phyloP scores from a whole-genome alignment of 2,888 invertebrate species.

The Pseudococcus longispinus region DNA sequence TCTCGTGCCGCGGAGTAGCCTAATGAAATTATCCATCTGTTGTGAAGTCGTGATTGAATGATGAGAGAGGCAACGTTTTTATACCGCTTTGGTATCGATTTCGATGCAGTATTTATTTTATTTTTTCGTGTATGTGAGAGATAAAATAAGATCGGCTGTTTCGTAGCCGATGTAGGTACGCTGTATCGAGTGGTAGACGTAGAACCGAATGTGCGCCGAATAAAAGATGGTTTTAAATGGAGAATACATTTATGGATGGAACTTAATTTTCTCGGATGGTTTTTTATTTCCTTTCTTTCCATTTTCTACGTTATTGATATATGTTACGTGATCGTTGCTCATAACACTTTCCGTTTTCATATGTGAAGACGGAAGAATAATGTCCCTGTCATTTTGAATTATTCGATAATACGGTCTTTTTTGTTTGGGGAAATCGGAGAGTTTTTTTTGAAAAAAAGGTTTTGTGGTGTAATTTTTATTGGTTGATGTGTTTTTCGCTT shows the following conservation, averaged over 20 bases:
- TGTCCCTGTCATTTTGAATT: not conserved
- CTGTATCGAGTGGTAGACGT: not conserved
- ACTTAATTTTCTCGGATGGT: not conserved
- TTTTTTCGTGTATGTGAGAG: not conserved
- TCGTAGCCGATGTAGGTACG: not conserved
- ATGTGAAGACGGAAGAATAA: not conserved
- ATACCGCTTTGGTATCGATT: not conserved
- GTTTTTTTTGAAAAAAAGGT: not conserved
- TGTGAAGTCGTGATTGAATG: not conserved
- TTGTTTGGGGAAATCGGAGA: not conserved
- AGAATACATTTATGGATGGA: not conserved
- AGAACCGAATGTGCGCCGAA: not conserved
- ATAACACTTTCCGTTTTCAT: not conserved
- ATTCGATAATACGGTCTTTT: not conserved
- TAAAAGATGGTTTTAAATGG: not conserved
- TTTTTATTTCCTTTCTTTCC: not conserved
- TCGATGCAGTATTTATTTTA: not conserved
- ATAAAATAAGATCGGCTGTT: not conserved
- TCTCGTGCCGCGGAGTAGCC: not conserved
- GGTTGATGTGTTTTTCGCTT: not conserved
- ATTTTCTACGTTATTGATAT: not conserved
- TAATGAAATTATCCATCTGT: not conserved
- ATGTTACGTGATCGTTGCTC: not conserved
- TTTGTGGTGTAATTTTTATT: not conserved
- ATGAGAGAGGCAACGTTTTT: not conserved